Conservation (phyloP, 2,888 invertebrate species). For the Agrotis ipsilon region DNA sequence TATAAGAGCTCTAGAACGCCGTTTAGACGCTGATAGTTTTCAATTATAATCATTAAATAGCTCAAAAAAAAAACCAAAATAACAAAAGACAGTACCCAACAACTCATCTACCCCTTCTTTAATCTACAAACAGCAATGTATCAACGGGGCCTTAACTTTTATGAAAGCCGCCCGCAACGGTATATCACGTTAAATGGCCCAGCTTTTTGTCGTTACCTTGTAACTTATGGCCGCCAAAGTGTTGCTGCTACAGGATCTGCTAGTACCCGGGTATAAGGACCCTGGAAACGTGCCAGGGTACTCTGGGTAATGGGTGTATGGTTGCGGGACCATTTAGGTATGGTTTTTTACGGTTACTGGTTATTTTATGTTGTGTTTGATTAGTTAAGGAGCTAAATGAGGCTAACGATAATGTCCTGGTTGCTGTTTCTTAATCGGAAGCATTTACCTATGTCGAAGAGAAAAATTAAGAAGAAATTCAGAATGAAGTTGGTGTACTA, state of each 20-base stretch:
- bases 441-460: too few relatives aligned
- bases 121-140: conserved; percentile 62
- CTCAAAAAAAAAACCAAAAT: background rate
- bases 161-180: conserved; percentile 81
- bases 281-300: conserved; percentile 45
- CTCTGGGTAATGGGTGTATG: conserved; percentile 30
- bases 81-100: conserved; percentile 2
- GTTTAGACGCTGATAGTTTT: too few relatives aligned
- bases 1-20: too few relatives aligned
- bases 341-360: conserved; percentile 6
- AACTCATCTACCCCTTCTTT: conserved; percentile 42
- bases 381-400: background rate
- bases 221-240: conserved; percentile 79
- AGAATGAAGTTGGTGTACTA: too few relatives aligned
- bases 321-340: conserved; percentile 18
- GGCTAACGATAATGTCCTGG: too few relatives aligned
- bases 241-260: conserved; percentile 63
- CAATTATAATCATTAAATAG: too few relatives aligned
- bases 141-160: conserved; percentile 78
- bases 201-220: conserved; percentile 86
- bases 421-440: too few relatives aligned
- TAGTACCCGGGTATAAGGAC: conserved; percentile 49
- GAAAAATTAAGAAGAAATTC: too few relatives aligned
- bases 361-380: background rate
- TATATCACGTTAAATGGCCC: conserved; percentile 87